Percentiles rank a stretch among this genome's conserved stretches.
Conservation (phyloP, 1,140 invertebrate species). For the Triops cancriformis region DNA sequence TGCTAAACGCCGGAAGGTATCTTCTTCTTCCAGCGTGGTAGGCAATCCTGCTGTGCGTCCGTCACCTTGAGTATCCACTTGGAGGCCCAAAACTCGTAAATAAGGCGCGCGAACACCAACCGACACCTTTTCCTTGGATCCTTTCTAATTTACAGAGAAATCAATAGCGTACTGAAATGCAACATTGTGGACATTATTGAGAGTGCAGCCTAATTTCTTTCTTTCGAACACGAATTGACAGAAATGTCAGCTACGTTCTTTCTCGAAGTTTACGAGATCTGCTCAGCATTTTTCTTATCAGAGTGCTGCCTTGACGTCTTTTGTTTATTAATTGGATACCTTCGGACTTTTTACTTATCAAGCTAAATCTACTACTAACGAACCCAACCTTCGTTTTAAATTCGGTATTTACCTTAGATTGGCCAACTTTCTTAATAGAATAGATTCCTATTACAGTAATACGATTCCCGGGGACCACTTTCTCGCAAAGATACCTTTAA, state of each 20-base stretch:
- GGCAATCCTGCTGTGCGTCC: constrained; percentile 44
- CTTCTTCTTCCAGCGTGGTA: constrained; percentile 70
- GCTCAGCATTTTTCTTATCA: too few relatives aligned
- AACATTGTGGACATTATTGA: constrained; percentile 21
- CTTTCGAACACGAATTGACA: constrained; percentile 41
- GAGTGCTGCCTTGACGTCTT: too few relatives aligned
- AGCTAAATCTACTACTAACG: too few relatives aligned
- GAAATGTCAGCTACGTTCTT: too few relatives aligned
- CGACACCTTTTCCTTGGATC: constrained; percentile 70
- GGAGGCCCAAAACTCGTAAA: constrained; percentile 84
- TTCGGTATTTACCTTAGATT: constrained; percentile 44
- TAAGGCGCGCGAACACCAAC: constrained; percentile 91
- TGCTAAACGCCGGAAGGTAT: constrained; percentile 77
- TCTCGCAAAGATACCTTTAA: constrained; percentile 75
- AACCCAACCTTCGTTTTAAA: too few relatives aligned
- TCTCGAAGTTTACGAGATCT: too few relatives aligned
- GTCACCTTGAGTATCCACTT: constrained; percentile 70
- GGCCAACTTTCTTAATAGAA: constrained; percentile 85
- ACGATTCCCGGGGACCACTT: constrained; percentile 91
- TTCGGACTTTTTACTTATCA: too few relatives aligned
- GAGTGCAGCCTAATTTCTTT: background rate
- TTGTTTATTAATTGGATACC: too few relatives aligned
- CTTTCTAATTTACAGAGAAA: constrained; percentile 40
- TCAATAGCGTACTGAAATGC: constrained; percentile 24
- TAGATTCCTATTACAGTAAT: constrained; percentile 91